phyloP scores from a whole-genome alignment of 2,888 invertebrate genomes.

The Drosophila nigritarsus region DNA sequence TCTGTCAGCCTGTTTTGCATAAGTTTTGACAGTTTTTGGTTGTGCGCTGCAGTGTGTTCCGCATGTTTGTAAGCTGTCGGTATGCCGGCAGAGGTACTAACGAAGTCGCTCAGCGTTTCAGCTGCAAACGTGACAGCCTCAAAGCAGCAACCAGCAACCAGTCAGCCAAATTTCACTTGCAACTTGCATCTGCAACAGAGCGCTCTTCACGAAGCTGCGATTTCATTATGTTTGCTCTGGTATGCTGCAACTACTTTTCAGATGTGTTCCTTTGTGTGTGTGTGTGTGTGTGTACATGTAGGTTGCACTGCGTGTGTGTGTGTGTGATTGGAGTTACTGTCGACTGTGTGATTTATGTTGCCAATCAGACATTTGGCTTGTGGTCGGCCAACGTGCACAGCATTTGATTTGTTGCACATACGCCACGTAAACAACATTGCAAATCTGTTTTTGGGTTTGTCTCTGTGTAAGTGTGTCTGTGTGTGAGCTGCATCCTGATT shows the following conservation, averaged over 20 bases:
- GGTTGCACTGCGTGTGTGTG: not conserved
- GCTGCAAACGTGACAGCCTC: slow-evolving; percentile 56
- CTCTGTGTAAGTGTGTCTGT: not conserved
- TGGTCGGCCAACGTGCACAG: slow-evolving; percentile 49
- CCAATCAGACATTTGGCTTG: slow-evolving; percentile 77
- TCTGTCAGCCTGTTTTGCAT: slow-evolving; percentile 68
- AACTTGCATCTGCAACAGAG: slow-evolving; percentile 49
- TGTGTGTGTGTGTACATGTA: slow-evolving; percentile 5
- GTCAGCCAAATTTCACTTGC: slow-evolving; percentile 39
- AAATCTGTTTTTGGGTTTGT: slow-evolving; percentile 53
- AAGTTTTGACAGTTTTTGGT: slow-evolving; percentile 75
- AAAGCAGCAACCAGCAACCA: slow-evolving; percentile 42
- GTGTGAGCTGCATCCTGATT: slow-evolving; percentile 3
- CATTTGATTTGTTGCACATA: slow-evolving; percentile 77
- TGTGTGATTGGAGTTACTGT: slow-evolving; percentile 27
- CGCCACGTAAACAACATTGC: slow-evolving; percentile 76
- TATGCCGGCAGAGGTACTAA: slow-evolving; percentile 49
- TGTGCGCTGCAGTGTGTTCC: slow-evolving; percentile 28
- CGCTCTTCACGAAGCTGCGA: slow-evolving; percentile 54
- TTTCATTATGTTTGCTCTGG: slow-evolving; percentile 69
- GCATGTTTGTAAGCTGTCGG: slow-evolving; percentile 37
- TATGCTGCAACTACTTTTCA: slow-evolving; percentile 36
- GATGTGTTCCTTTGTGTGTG: not conserved
- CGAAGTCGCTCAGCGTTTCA: slow-evolving; percentile 78
- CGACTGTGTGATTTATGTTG: slow-evolving; percentile 70